Base-by-base conservation (phyloP, 2,797 vertebrate species). In the Odontamblyopus lacepedii region DNA sequence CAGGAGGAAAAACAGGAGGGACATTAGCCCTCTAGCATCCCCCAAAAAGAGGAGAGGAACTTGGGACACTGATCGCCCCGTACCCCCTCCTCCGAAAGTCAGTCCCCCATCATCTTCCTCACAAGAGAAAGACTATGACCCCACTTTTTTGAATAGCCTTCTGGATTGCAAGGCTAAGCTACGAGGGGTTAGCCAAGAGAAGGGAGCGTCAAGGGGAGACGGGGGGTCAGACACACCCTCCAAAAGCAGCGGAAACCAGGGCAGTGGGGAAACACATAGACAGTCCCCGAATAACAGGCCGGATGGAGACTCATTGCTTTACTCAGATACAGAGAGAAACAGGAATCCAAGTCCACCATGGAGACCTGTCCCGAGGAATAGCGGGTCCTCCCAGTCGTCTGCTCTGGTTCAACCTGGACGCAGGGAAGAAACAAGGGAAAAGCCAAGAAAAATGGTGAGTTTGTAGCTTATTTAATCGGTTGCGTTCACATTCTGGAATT, bases 381-480 rank as follows among this genome's bases (percentile, higher is more conserved):
- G 91, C 82, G 89, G 92, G 89, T 83, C 92, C 86, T 73, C 88
- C 87, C 93, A 91, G 70, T 63, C 74, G 6, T 69, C 77, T 1
- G 5, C 62, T 27, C 81, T 87, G 55, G 83, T 88, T 63, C 92
- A 90, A 5, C 90, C 93, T 3, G 92, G 92, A 81, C 92, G 79
- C 82, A 93, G 94, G 75, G 93, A 93, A 57, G 97, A 97, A 63
- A 94, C 94, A 87, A 95, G 95, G 92, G 93, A 91, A 76, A 93
- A 93, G 32, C 80, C 91, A 76, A 94, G 95, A 62, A 98, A 98
- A 94, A 93, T 95, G 88, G 97, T 99, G 92, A 30, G 29, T 63
- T 38, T 35, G 30, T 35, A 13, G 2, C 41, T 44, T 44, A 44
- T 44, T 12, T 44, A 44, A 44, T 44, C 2, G 12, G 41, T 44